Percentiles rank a stretch among this genome's conserved stretches.
These are phyloP conservation scores for Centrocercus urophasianus DNA, from an alignment of 2,113 vertebrate species.

Conservation along the genomic window DNA sequence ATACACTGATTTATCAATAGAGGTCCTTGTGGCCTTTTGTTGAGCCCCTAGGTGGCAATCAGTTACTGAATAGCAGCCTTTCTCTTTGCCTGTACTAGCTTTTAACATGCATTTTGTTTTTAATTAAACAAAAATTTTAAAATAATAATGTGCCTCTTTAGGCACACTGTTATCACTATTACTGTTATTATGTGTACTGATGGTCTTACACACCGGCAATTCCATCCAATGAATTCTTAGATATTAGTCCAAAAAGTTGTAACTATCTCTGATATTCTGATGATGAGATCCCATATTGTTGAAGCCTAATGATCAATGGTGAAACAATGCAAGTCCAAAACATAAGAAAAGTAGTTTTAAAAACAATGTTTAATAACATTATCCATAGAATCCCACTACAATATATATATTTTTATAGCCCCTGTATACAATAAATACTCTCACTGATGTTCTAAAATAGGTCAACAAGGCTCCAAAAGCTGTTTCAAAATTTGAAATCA, in stretches of 20 bases:
- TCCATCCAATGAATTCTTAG: neutral
- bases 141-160: neutral
- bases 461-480: neutral
- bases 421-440: neutral
- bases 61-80: neutral
- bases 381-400: neutral
- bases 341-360: neutral
- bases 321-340: neutral
- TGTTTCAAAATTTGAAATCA: neutral
- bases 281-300: neutral
- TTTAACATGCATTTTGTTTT: neutral
- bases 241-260: neutral
- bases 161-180: neutral
- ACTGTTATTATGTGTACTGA: neutral
- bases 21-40: constrained; percentile 29
- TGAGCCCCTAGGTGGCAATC: neutral
- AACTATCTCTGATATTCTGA: neutral
- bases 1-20: neutral
- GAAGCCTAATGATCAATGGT: neutral
- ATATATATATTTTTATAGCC: neutral
- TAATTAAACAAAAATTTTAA: constrained; percentile 5
- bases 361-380: neutral
- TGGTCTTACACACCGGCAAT: neutral
- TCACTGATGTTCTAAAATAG: neutral
- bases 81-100: neutral